Evolutionary conservation across 2,113 vertebrate species (phyloP).

Genomic region (Leptocoma aspasia): DNA sequence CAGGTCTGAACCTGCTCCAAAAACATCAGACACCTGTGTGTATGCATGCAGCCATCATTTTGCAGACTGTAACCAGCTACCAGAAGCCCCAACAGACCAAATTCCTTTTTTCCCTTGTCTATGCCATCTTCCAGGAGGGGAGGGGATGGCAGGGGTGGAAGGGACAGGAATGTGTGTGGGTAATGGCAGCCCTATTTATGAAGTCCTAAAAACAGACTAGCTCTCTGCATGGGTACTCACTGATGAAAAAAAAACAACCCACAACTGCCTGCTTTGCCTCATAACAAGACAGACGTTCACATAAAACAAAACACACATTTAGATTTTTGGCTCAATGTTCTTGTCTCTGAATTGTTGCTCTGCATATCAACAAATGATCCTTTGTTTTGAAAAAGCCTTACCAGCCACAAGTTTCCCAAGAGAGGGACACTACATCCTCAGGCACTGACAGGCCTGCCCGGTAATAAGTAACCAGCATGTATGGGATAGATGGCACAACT

Average conservation of each 20-base stretch:
- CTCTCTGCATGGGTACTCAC: background rate
- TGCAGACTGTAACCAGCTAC: background rate
- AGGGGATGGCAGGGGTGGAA: background rate
- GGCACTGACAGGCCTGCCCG: background rate
- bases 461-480: background rate
- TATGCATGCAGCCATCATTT: background rate
- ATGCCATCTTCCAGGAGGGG: background rate
- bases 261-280: slow-evolving; percentile 2
- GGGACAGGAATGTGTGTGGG: slow-evolving; percentile 6
- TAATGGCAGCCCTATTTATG: slow-evolving; percentile 25
- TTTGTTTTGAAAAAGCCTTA: slow-evolving; percentile 33
- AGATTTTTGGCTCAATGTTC: slow-evolving; percentile 23
- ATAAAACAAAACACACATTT: slow-evolving; percentile 46
- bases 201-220: background rate
- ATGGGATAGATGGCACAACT: background rate
- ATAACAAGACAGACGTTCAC: background rate
- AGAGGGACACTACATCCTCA: background rate
- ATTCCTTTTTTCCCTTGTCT: background rate
- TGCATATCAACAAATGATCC: slow-evolving; percentile 1
- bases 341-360: slow-evolving; percentile 28
- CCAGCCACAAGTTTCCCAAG: background rate
- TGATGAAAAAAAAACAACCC: background rate
- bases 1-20: background rate
- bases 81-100: background rate
- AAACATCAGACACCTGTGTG: background rate